A percentile compares a stretch with the other conserved stretches of the same genome.
phyloP scores from a whole-genome alignment of 1,140 invertebrate genomes.

The Saxidomus purpurata region DNA sequence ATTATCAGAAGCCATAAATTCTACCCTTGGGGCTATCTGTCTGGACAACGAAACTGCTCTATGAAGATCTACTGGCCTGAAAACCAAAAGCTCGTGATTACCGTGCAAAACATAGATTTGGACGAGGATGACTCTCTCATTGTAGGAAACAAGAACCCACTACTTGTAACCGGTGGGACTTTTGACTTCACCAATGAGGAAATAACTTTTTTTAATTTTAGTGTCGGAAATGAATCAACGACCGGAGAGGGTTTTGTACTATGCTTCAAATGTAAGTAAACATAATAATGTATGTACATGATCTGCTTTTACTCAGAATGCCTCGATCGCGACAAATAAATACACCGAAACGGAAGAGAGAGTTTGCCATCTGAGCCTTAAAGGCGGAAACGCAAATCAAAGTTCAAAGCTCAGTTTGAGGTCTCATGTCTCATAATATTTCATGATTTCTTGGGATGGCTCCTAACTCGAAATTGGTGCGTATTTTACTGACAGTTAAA shows the following conservation, averaged over 20 bases:
- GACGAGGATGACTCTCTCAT: slow-evolving; percentile 8
- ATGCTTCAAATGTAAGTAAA: slow-evolving; percentile 49
- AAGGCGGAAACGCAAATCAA: too few relatives aligned
- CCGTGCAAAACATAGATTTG: slow-evolving; percentile 33
- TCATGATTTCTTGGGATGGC: too few relatives aligned
- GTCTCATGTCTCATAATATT: too few relatives aligned
- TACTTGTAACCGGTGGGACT: not conserved
- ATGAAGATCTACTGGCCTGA: not conserved
- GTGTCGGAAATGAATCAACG: slow-evolving; percentile 15
- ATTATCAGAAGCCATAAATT: slow-evolving; percentile 42
- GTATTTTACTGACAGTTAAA: too few relatives aligned
- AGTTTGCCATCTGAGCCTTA: too few relatives aligned
- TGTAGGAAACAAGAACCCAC: not conserved
- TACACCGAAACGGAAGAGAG: too few relatives aligned
- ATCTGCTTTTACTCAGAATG: too few relatives aligned
- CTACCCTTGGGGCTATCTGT: slow-evolving; percentile 31
- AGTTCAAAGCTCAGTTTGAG: too few relatives aligned
- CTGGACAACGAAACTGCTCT: not conserved
- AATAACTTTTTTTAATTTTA: not conserved
- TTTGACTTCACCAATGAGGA: not conserved
- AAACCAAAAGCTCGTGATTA: not conserved
- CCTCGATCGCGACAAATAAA: too few relatives aligned
- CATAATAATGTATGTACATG: too few relatives aligned
- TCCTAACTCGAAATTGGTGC: too few relatives aligned
- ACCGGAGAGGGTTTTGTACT: slow-evolving; percentile 35